Evolutionary conservation across 92 coral and sea anemone species (phyloP).

Genomic region (Hydrozoanthus gracilis): DNA sequence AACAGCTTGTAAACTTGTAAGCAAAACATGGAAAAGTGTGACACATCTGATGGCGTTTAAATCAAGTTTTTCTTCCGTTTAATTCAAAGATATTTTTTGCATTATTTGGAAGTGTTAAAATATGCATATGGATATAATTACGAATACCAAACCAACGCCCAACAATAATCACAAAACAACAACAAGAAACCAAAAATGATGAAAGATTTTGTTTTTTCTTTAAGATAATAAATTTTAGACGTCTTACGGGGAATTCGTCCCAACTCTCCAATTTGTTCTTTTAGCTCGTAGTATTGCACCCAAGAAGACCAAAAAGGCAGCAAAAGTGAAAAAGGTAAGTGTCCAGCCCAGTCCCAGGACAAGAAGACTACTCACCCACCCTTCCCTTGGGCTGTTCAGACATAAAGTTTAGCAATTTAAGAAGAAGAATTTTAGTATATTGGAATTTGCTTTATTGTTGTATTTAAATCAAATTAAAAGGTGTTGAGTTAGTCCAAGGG

Average conservation of each 20-base stretch:
- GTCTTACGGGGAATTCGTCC: too few relatives aligned
- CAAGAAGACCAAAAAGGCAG: constrained; percentile 36
- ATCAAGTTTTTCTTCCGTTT: background rate
- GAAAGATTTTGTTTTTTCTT: background rate
- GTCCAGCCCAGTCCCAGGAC: background rate
- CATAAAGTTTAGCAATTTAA: too few relatives aligned
- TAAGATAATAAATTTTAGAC: background rate
- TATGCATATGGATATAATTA: background rate
- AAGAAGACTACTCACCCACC: too few relatives aligned
- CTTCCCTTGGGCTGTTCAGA: too few relatives aligned
- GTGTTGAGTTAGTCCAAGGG: too few relatives aligned
- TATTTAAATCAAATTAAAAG: too few relatives aligned
- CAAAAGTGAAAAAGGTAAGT: constrained; percentile 44
- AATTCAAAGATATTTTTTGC: background rate
- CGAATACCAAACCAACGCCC: background rate
- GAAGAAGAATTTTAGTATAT: too few relatives aligned
- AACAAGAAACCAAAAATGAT: background rate
- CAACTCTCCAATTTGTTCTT: background rate
- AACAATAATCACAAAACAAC: background rate
- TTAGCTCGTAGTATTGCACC: constrained; percentile 40
- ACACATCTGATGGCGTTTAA: background rate
- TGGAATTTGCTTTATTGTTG: too few relatives aligned
- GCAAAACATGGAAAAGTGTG: background rate
- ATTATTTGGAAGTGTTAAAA: background rate
- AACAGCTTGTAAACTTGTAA: too few relatives aligned